Evolutionary conservation across 1,140 invertebrate species (phyloP).

Genomic region (Lepidurus packardi): DNA sequence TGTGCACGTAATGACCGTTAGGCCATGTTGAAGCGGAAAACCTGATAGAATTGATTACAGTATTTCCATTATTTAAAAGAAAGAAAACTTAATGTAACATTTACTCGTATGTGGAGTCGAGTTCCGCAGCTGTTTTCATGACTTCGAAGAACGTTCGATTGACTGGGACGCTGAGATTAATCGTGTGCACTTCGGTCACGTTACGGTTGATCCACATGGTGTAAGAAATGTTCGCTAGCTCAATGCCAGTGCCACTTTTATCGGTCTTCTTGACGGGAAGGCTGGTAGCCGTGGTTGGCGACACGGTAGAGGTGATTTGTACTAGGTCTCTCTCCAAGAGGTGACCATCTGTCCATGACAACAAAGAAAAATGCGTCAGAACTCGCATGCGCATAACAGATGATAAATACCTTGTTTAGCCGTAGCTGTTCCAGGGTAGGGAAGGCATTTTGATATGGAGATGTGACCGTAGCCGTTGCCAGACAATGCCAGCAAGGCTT

Average conservation of each 20-base stretch:
- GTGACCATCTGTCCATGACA: slow-evolving; percentile 6
- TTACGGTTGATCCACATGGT: slow-evolving; percentile 69
- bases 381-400: neutral
- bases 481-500: slow-evolving; percentile 66
- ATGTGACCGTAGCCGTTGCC: slow-evolving; percentile 26
- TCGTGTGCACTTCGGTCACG: slow-evolving; percentile 65
- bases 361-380: neutral
- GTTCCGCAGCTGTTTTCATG: slow-evolving; percentile 74
- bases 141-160: slow-evolving; percentile 78
- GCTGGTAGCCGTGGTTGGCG: neutral
- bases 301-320: neutral
- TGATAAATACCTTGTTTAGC: slow-evolving; percentile 42
- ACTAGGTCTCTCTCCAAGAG: neutral
- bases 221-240: slow-evolving; percentile 60
- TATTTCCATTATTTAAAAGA: too few relatives aligned
- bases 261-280: neutral
- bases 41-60: slow-evolving; percentile 44
- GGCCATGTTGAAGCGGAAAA: slow-evolving; percentile 79
- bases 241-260: slow-evolving; percentile 20
- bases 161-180: slow-evolving; percentile 58
- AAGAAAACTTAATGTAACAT: too few relatives aligned
- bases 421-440: slow-evolving; percentile 49
- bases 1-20: slow-evolving; percentile 83
- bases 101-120: slow-evolving; percentile 50
- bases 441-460: slow-evolving; percentile 15